Base-by-base conservation (phyloP, 2,797 vertebrate species). In the Gymnodraco acuticeps region DNA sequence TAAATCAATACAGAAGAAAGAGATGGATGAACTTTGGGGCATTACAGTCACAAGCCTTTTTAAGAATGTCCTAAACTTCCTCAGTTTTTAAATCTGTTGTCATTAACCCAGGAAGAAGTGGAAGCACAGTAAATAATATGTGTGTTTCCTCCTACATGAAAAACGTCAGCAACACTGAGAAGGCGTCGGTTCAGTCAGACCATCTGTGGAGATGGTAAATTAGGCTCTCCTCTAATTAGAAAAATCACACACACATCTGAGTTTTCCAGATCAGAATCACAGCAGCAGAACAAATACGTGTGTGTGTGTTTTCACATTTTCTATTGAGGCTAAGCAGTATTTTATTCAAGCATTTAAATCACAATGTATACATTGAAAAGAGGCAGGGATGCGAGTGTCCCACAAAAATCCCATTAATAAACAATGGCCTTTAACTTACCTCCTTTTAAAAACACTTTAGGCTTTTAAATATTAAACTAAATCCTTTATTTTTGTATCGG, bases 161-260 rank as follows among this genome's bases (percentile, higher is more conserved):
- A 87, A 58, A 74, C 80, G 64, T 69, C 74, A 51, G 17, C 17
- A 20, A 19, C 53, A 4, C 48, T 9, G 67, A 72, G 66, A 66
- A 55, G 54, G 50, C 45, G 11, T 3, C 51, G 45, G 58, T 82
- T 86, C 67, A 74, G 72, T 43, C 60, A 45, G 75, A 70, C 84
- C 84, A 77, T 85, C 85, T 87, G 78, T 69, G 77, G 23, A 16
- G 55, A 74, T 23, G 46, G 75, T 52, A 31, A 80, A 75, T 76
- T 12, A 64, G 68, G n/a, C 8, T 16, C 27, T 33, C 61, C 47
- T 8, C 13, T 59, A 60, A 83, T 85, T 80, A 82, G 73, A 82
- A 86, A 77, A 86, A 77, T 70, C 43, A 45, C 63, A 45, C 41
- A 41, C 6, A 3, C 41, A 3, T 73, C 10, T 2, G 8, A 11